Base-by-base conservation (phyloP, 2,888 invertebrate genomes). In the Pachycephus smyrnensis region DNA sequence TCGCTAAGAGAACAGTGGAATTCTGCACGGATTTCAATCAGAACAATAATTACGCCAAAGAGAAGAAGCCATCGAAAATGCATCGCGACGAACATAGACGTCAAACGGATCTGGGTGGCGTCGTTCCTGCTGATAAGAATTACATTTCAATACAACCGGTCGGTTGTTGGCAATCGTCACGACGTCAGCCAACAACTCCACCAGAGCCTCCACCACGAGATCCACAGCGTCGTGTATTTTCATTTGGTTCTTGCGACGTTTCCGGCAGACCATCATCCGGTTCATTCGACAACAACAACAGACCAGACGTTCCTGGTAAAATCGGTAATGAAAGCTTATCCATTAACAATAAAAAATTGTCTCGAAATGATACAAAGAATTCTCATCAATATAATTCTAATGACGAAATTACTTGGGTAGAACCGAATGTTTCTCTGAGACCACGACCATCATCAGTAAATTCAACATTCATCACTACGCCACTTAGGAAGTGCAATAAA, bases 131-230 rank as follows among this genome's bases (percentile, higher is more conserved):
- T 12, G 23, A 11, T 11, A 71, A 71, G 12, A 71, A 32, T 55
- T 55, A 55, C 9, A 23, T 23, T 23, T 55, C 55, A 9, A 23
- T 55, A 15, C 55, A 55, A 55, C 9, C 55, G 23, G 55, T 9
- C 9, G 1, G 23, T 3, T 55, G 55, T 55, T 55, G 55, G 33
- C 79, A 74, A 77, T 55, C 55, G 55, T 55, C 55, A 55, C 23
- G 55, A 23, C 55, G 55, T 55, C 55, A 55, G 1, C 78, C 77
- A 36, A 69, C 78, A 30, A 82, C 94, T 68, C 96, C 96, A 9
- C 96, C 97, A 0, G 95, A 95, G 4, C 96, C 96, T 37, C 96
- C 97, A 0, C 96, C 96, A n/a, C 92, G 96, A 84, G 96, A 96
- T 91, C 96, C 95, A 82, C 93, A 94, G 86, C 93, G 95, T 80